Base-by-base conservation (phyloP, 2,797 vertebrate species). In the Pseudochirops corinnae region DNA sequence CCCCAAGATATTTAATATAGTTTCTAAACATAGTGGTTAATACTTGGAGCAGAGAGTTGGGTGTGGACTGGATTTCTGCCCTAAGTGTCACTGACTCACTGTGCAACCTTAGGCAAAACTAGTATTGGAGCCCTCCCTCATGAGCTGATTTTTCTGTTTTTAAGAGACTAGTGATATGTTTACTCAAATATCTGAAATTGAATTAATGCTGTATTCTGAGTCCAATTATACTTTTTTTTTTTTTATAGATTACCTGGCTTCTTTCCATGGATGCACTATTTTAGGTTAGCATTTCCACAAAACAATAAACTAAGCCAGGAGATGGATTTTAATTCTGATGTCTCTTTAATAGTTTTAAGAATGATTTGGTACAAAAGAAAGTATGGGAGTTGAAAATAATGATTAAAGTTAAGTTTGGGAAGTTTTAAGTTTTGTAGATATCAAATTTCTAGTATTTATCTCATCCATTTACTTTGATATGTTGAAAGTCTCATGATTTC, bases 271-370 rank as follows among this genome's bases (percentile, higher is more conserved):
- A 82, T 46, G 4, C 21, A 46, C 39, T 82, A 7, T 74, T 7
- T 21, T 21, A 82, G 29, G 9, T 90, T 93, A 67, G n/a, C 56
- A 90, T 74, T 92, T 90, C 62, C 82, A 92, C 58, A 91, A 55
- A 91, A 62, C 6, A 39, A 58, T 67, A 82, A 94, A 31, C 26
- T 62, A 16, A 90, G 16, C 31, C 57, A 67, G 46, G 94, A 90
- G 58, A 93, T 9, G 33, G 94, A 96, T 94, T 13, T 87, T 92
- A 95, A 82, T 82, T 82, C 74, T 82, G 74, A 82, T 2, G 24
- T 82, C 39, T 82, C 18, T 82, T 46, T 46, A 82, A 82, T 26
- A 82, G 74, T 82, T 82, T 46, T 46, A 3, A 46, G 24, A 39
- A 46, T 82, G 18, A 82, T 26, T 82, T 82, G 21, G 39, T 82